These are phyloP conservation scores for Melieria picta DNA, from an alignment of 2,888 invertebrate genomes.

Conservation along the genomic window DNA sequence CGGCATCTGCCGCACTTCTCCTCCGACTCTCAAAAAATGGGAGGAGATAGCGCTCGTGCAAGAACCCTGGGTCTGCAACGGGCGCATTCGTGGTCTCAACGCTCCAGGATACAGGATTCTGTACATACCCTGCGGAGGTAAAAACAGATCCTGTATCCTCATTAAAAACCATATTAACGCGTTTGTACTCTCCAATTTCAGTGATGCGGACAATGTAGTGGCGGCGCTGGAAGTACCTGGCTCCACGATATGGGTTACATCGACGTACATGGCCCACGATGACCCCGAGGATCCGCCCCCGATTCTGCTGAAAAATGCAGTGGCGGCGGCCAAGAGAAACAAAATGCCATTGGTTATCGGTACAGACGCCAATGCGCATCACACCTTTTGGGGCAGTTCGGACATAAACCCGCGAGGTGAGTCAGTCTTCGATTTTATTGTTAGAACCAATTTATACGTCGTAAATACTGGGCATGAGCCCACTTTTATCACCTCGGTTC, in stretches of 20 bases:
- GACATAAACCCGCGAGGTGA: neutral
- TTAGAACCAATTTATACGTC: neutral
- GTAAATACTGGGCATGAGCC: neutral
- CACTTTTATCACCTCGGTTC: neutral
- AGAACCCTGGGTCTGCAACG: too few relatives aligned
- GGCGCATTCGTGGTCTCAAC: too few relatives aligned
- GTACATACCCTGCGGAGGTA: too few relatives aligned
- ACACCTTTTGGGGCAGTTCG: neutral
- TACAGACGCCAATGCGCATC: neutral
- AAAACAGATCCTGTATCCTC: too few relatives aligned
- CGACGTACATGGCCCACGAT: neutral
- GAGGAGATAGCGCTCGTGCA: too few relatives aligned
- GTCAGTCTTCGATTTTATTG: slow-evolving; percentile 13
- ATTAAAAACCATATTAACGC: too few relatives aligned
- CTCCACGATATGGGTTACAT: neutral
- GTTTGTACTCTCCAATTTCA: too few relatives aligned
- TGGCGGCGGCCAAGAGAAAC: neutral
- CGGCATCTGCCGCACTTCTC: too few relatives aligned
- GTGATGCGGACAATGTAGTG: too few relatives aligned
- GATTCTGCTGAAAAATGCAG: neutral
- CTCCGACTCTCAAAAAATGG: too few relatives aligned
- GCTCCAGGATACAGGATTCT: too few relatives aligned
- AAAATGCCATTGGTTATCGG: neutral
- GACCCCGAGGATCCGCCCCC: neutral
- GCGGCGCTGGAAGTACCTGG: neutral